A percentile compares a stretch with the other conserved stretches of the same genome.
Conservation (phyloP, 1,140 invertebrate genomes). For the Drosophila varians region DNA sequence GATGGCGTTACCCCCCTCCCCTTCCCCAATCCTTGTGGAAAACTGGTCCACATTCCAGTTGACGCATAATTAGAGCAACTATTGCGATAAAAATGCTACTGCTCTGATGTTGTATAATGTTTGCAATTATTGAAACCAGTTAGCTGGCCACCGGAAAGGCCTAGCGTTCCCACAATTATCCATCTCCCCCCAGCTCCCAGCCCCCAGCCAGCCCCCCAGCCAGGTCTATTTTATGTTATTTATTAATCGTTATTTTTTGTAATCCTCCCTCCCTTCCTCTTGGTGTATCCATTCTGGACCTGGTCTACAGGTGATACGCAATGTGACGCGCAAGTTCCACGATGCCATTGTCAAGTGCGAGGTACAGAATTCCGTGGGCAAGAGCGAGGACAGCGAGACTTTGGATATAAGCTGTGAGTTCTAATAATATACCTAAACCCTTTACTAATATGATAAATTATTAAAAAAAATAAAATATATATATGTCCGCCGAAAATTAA, state of each 20-base stretch:
- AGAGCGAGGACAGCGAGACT: conserved; percentile 89
- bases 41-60: conserved; percentile 62
- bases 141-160: conserved; percentile 62
- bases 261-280: not conserved
- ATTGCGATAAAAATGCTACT: conserved; percentile 57
- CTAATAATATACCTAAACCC: not conserved
- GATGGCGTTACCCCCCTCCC: conserved; percentile 6
- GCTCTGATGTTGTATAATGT: conserved; percentile 57
- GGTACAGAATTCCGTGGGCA: conserved; percentile 91
- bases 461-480: not conserved
- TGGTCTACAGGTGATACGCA: conserved; percentile 85
- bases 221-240: conserved; percentile 6
- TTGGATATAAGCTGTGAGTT: conserved; percentile 89
- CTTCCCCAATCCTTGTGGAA: too few species aligned
- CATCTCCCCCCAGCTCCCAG: too few species aligned
- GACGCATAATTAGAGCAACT: conserved; percentile 77
- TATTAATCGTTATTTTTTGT: conserved; percentile 1
- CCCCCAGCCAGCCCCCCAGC: too few species aligned
- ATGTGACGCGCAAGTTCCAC: conserved; percentile 89
- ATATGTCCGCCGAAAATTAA: too few species aligned
- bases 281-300: not conserved
- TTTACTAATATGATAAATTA: not conserved
- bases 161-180: conserved; percentile 74
- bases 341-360: conserved; percentile 92
- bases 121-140: conserved; percentile 72